Base-by-base conservation (phyloP, 2,888 invertebrate species). In the Sesamia inferens region DNA sequence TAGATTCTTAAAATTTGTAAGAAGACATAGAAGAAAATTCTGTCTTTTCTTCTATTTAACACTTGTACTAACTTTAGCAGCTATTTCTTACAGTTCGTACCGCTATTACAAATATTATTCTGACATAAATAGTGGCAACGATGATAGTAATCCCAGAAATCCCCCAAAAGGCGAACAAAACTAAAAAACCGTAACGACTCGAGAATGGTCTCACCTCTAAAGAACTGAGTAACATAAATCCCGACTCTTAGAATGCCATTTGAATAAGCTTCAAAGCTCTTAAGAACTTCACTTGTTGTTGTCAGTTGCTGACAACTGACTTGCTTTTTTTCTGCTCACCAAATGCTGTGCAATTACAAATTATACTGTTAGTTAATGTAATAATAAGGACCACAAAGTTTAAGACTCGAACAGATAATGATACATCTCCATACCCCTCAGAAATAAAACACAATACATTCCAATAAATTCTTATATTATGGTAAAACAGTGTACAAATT, bases 381-480 rank as follows among this genome's bases (percentile, higher is more conserved):
- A 39, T 39, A 39, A 39, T 39, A 39, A 39, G 5, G 39, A 10
- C 42, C 39, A 59, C 51, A 51, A 68, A 22, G 0, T 47, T 14
- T 19, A 19, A 31, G 13, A 14, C 8, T 13, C 31, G 10, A 69
- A 14, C 51, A 68, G 19, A 48, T 47, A 54, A 54, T 54, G 13
- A 2, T 65, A 59, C 61, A 48, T 6, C 42, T 31, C 31, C 42
- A 51, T 64, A 22, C 14, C 4, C 7, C 68, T 11, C 5, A 13
- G 13, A 71, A 81, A 79, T 83, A 83, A 86, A 65, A 83, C 82
- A 76, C 47, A 44, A 63, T 24, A 68, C 39, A 39, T 55, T 69
- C 31, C 65, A 70, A 78, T 79, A 78, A 16, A 71, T 75, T 81
- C n/a, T 87, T 89, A 86, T 88, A 86, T 87, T 89, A 67, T 48